phyloP scores from a whole-genome alignment of 2,797 vertebrate species.

The Euthynnus affinis region DNA sequence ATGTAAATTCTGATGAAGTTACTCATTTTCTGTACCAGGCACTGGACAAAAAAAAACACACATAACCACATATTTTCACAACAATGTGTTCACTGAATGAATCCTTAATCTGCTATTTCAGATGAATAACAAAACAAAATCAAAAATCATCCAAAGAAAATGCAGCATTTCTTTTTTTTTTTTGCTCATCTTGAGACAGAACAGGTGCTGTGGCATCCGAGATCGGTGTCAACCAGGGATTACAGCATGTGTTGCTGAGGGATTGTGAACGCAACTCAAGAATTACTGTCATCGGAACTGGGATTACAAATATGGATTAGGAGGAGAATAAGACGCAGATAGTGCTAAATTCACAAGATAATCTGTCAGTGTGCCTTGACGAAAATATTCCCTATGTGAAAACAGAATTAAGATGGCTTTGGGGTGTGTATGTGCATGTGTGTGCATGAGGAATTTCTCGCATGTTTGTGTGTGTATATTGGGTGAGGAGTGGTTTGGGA shows the following conservation, averaged over 20 bases:
- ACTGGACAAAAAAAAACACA: constrained; percentile 22
- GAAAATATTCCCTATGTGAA: constrained; percentile 70
- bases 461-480: constrained; percentile 4
- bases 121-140: constrained; percentile 27
- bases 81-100: constrained; percentile 20
- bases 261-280: constrained; percentile 74
- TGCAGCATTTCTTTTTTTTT: constrained; percentile 37
- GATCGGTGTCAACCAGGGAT: constrained; percentile 84
- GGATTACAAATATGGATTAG: constrained; percentile 85
- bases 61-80: constrained; percentile 40
- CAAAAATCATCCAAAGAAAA: constrained; percentile 40
- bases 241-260: constrained; percentile 76
- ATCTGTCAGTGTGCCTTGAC: constrained; percentile 67
- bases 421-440: constrained; percentile 18
- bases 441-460: not conserved
- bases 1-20: constrained; percentile 16
- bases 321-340: constrained; percentile 73
- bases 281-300: constrained; percentile 67
- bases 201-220: constrained; percentile 80
- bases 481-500: constrained; percentile 10
- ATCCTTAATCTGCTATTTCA: constrained; percentile 25
- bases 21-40: not conserved
- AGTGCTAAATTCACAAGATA: constrained; percentile 81
- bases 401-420: constrained; percentile 64
- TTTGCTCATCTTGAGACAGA: constrained; percentile 50